Base-by-base conservation (phyloP, 2,888 invertebrate genomes). In the Cheilosia impressa region DNA sequence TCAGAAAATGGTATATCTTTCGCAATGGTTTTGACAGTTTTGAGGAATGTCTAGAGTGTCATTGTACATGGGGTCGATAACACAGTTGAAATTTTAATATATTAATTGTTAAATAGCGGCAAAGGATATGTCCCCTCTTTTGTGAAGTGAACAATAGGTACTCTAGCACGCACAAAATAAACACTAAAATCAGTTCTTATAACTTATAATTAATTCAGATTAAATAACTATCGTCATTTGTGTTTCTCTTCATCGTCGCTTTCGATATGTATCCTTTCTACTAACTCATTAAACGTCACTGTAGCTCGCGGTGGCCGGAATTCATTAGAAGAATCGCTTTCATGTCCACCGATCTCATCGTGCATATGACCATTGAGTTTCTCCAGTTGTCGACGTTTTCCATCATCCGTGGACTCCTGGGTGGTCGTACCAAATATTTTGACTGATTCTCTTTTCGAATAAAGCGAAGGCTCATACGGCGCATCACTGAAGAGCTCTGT, bases 231-330 rank as follows among this genome's bases (percentile, higher is more conserved):
- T 65, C 24, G 34, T 34, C 5, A 34, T 15, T 65, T 65, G 7
- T 3, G 19, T 55, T 57, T 73, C 2, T 53, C 53, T 6, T 75
- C 73, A 4, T 65, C 63, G 60, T 69, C 78, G n/a, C 68, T 83
- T 4, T 89, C 90, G 78, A 93, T 93, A 89, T 93, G 93, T 13
- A 94, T 92, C 84, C 93, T 93, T 71, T 94, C 93, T 38, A 94
- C 94, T 43, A 93, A 93, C 89, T 94, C 93, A 89, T 94, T 94
- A 87, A 94, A 94, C 1, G 93, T 94, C 7, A 94, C 94, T 1
- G 93, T 93, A 3, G 93, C 93, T 89, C 94, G 94, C 87, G 92
- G 91, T 87, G 90, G 91, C 2, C 79, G 66, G 13, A 31, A 58
- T 1, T 22, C 58, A n/a, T 55, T 69, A 4, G 60, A 77, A n/a